Evolutionary conservation across 2,797 vertebrate genomes (phyloP), one percentile per base, ranked within the genome.

Genomic region (Ptychobarbus kaznakovi): DNA sequence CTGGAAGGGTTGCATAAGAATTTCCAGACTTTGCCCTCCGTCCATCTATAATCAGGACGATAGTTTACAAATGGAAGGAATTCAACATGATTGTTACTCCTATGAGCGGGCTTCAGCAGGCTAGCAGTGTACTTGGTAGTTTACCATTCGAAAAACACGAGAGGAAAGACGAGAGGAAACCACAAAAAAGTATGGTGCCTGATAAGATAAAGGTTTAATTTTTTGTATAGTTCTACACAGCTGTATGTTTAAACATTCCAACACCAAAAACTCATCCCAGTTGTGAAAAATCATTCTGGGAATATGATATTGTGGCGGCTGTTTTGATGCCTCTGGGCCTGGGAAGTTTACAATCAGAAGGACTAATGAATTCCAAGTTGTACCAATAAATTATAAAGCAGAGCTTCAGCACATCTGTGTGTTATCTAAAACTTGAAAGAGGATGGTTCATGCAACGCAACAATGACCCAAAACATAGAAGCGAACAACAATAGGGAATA

Each of bases 11-110:
- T 85, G 72, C 53, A 80, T 58, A 85, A 85, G 22, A 28, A 73
- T 80, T 85, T 85, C 83, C 76, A 85, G 66, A 79, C 42, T 80
- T 80, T 53, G 75, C 51, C 20, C 66, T 79, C 53, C 13, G 20
- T 85, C 76, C 42, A 68, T 73, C 2, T 28, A 80, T 63, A 70
- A 79, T 85, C 53, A 85, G 51, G 16, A 70, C 2, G 16, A 72
- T 79, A n/a, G 53, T 72, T 80, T 79, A 78, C 65, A 56, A 84
- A 70, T 63, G 53, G 18, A 80, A 80, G 25, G 73, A 70, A 72
- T 79, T 63, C 20, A 38, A 40, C 40, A 46, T 51, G 53, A 80
- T 49, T 38, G 83, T 66, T 79, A 18, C 53, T 61, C 38, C 18
- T 58, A n/a, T 40, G 65, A 84, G 49, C 11, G 38, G 3, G 49